Conservation (phyloP, 35 echinoderm and acorn worm species). For the Ophiothrix spiculata region DNA sequence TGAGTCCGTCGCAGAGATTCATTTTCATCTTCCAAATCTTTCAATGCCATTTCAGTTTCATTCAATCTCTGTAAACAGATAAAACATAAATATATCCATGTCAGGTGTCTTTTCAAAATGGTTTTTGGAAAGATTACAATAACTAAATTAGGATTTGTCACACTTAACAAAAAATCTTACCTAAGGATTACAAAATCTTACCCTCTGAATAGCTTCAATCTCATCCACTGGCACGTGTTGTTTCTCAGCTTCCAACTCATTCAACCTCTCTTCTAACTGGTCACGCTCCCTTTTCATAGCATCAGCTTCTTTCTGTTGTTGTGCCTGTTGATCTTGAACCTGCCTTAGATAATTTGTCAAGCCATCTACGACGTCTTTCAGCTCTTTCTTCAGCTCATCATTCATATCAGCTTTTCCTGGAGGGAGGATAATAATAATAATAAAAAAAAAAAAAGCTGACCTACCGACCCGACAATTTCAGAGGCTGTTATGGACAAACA, state of each 20-base stretch:
- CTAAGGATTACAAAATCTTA: no score
- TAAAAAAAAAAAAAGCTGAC: no score
- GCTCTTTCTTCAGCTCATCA: constrained; percentile 81
- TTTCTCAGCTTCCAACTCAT: constrained; percentile 30
- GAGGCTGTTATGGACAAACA: no score
- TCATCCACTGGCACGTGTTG: constrained; percentile 1
- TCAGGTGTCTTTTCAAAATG: neutral
- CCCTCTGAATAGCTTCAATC: neutral
- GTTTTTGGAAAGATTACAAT: neutral
- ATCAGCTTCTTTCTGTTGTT: constrained; percentile 59
- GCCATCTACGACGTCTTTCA: constrained; percentile 66
- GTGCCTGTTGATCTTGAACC: constrained; percentile 57
- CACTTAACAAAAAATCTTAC: neutral
- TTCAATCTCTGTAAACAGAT: constrained; percentile 46
- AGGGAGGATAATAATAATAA: no score
- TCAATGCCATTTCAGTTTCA: constrained; percentile 51
- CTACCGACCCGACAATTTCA: no score
- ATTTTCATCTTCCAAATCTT: constrained; percentile 56
- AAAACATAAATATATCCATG: neutral
- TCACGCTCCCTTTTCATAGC: constrained; percentile 69
- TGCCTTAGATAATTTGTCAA: constrained; percentile 75
- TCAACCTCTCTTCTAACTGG: constrained; percentile 38
- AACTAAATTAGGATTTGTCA: no score
- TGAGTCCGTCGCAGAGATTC: constrained; percentile 36
- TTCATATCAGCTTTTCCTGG: constrained; percentile 77